Base-by-base conservation (phyloP, 2,113 vertebrate genomes). In the Myotis lucifugus region DNA sequence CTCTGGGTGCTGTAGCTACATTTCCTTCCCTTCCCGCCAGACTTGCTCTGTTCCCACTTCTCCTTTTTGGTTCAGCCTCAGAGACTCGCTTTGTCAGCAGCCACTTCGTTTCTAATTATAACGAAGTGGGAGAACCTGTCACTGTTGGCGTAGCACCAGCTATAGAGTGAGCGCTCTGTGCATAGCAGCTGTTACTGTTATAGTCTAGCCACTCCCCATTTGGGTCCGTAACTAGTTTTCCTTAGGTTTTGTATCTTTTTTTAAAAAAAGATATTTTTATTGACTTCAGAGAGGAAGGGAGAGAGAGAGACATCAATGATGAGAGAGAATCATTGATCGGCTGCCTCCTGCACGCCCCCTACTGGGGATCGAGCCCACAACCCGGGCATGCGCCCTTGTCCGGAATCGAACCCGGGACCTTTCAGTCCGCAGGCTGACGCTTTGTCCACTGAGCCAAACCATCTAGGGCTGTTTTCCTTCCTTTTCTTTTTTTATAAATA, bases 181-280 rank as follows among this genome's bases (percentile, higher is more conserved):
- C 0, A 1, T 0, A 5, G 8, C 29, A 29, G 1, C 37, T 15
- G 42, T 61, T 34, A 32, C 84, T 46, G 0, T 46, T n/a, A 18
- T 0, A 3, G 23, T 76, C 11, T 10, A 70, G 34, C 34, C 70
- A 70, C 23, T 42, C 42, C 37, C 56, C 48, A 19, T 50, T 59
- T 10, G 37, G 19, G 69, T n/a, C 8, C 6, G 0, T 50, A n/a
- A 56, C 23, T 64, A 8, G 29, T 37, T 77, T 88, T 37, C 29
- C 34, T 84, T 42, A 10, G 52, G 52, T 84, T 64, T 72, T 81
- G 5, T 42, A 2, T 46, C 66, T 86, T 54, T 46, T 37, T 37
- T 37, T 37, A 4, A 37, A 37, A 37, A 37, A 46, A 46, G 8
- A 46, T 46, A 10, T 46, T 46, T 46, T 46, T 46, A 46, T 46